Percentiles rank a stretch among this genome's conserved stretches.
phyloP scores from a whole-genome alignment of 2,797 vertebrate species.

The Coreius guichenoti region DNA sequence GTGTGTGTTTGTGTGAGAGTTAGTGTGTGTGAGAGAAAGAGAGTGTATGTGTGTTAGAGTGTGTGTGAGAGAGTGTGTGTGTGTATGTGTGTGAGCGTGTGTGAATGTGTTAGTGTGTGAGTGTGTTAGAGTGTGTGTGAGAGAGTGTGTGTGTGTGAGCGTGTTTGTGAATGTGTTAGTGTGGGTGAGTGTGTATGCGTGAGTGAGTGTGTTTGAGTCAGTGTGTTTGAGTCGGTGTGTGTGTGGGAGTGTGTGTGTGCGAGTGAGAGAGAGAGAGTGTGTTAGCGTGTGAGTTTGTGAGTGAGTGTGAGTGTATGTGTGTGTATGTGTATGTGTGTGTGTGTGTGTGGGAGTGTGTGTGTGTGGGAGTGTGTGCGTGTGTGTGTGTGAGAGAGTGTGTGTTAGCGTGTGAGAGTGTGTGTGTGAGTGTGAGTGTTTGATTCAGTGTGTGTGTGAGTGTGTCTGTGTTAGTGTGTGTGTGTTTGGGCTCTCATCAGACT shows the following conservation, averaged over 20 bases:
- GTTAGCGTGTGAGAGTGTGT: too few species aligned
- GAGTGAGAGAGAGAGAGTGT: too few species aligned
- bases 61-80: fast-evolving
- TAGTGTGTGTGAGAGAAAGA: too few species aligned
- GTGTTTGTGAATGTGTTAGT: too few species aligned
- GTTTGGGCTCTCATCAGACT: not conserved
- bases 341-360: not conserved
- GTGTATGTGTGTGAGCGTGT: not conserved
- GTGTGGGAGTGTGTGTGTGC: too few species aligned
- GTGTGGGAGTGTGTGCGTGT: too few species aligned
- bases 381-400: too few species aligned
- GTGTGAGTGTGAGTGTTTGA: not conserved
- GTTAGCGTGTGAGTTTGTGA: too few species aligned
- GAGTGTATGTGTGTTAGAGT: not conserved
- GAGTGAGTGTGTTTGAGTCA: not conserved
- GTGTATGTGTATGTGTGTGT: not conserved
- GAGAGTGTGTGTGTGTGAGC: not conserved
- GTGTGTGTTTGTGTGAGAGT: too few species aligned
- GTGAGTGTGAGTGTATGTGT: not conserved
- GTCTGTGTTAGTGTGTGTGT: not conserved
- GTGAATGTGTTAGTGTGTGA: not conserved
- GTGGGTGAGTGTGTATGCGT: not conserved
- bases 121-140: fast-evolving
- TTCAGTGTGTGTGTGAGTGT: not conserved
- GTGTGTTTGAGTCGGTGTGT: not conserved